Evolutionary conservation across 2,888 invertebrate species (phyloP), one percentile per base, ranked within the genome.

Genomic region (Leucoma salicis): DNA sequence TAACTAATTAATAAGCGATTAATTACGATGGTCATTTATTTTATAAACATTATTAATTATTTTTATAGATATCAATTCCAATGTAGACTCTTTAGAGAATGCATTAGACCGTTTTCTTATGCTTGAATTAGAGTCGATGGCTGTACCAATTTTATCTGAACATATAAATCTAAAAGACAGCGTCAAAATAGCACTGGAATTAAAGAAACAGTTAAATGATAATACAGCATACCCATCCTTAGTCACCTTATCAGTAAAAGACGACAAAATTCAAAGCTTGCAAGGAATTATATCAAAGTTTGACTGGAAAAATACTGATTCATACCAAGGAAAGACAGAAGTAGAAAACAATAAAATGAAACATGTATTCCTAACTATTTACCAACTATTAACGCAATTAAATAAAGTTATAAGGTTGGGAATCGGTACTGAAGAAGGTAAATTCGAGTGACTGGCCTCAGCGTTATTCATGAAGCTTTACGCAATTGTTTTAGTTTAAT

Each of bases 51-150:
- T 27, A n/a, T 18, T 28, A 28, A 28, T 39, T 35, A 51, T 46
- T 46, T 67, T 78, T 79, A 31, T 79, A 79, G 78, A 77, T 75
- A 34, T 78, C 31, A 79, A 78, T 74, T 73, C 70, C 1, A 77
- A 78, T 66, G 59, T 75, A 16, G 66, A 66, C 65, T 66, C 68
- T 1, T 53, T 77, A 65, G 74, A 77, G 62, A 57, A 46, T 21
- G 68, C 70, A 13, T 56, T 78, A 38, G 63, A 74, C 18, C 54
- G 66, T 35, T 75, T 78, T 44, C 42, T 76, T 39, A 58, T 49
- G 31, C 64, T 69, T 35, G 59, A 70, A 51, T 57, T 49, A 34
- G 66, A 74, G 37, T 47, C 68, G 42, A 39, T 66, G 33, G 44
- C 45, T 16, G 31, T 39, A 27, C 58, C 58, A 2, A 27, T 55